Evolutionary conservation across 35 echinoderm and acorn worm species (phyloP).

Genomic region (Anneissia japonica): DNA sequence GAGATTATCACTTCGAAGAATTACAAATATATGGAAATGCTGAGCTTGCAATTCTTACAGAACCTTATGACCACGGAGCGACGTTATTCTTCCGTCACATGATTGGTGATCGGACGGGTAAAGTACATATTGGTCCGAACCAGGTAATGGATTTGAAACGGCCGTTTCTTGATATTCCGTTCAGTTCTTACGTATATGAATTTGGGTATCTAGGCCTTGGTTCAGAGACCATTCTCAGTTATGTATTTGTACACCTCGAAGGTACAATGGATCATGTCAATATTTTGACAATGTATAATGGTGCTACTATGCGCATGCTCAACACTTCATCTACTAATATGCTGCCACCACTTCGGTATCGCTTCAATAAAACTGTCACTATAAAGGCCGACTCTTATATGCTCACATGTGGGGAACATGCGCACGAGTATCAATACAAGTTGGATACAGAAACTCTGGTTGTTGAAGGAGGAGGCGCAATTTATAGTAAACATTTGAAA

Average conservation of each 20-base stretch:
- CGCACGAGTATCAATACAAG: conserved; percentile 50
- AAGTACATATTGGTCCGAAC: conserved; percentile 78
- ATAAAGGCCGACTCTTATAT: conserved; percentile 58
- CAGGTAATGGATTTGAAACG: conserved; percentile 74
- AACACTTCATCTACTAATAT: conserved; percentile 56
- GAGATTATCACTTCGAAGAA: conserved; percentile 89
- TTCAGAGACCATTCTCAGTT: conserved; percentile 49
- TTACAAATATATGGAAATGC: conserved; percentile 83
- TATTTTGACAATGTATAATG: conserved; percentile 68
- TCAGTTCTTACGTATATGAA: conserved; percentile 74
- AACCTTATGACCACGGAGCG: conserved; percentile 64
- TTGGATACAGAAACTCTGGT: conserved; percentile 30
- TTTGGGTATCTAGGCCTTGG: conserved; percentile 58
- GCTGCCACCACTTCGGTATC: conserved; percentile 31
- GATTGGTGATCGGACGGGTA: conserved; percentile 78
- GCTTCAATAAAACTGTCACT: conserved; percentile 51
- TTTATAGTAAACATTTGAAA: conserved; percentile 64
- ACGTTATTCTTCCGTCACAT: conserved; percentile 58
- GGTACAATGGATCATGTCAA: conserved; percentile 77
- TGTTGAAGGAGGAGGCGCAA: conserved; percentile 77
- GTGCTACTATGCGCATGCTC: conserved; percentile 37
- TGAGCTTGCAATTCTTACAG: conserved; percentile 59
- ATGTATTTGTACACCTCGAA: conserved; percentile 66
- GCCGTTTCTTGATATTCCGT: conserved; percentile 53
- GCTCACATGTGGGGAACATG: conserved; percentile 57